Evolutionary conservation across 2,888 invertebrate species (phyloP), one percentile per base, ranked within the genome.

Genomic region (Salpingus planirostris): DNA sequence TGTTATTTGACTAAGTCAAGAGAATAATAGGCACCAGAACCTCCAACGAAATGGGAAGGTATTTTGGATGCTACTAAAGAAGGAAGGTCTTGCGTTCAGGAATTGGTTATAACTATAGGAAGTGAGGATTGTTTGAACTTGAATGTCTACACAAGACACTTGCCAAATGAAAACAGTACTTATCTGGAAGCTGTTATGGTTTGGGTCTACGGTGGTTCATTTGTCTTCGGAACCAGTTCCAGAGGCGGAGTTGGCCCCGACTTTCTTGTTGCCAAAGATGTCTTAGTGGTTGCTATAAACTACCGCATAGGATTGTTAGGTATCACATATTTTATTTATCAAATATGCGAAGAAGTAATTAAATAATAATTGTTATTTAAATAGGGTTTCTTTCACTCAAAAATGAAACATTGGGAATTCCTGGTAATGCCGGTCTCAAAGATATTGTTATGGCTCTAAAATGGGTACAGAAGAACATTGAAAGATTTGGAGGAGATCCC

Each of bases 341-440:
- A 7, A 21, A 21, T 7, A 21, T n/a, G n/a, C 21, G n/a, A 7
- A 21, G n/a, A 7, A 21, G n/a, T 7, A 6, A 7, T 7, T 7
- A 7, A 7, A 7, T 7, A 21, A 8, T 21, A 44, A 47, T 29
- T 28, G n/a, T n/a, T n/a, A n/a, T n/a, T n/a, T n/a, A n/a, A n/a
- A n/a, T n/a, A 68, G 70, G 70, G n/a, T 71, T 71, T 34, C 55
- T 70, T 15, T 62, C 61, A 13, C 50, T 71, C 0, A 57, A 64
- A 29, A 68, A 71, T 39, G 49, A 61, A 4, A 53, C 60, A 2
- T 46, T 70, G 4, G 61, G 62, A 29, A 60, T 71, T 27, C 69
- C 71, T 1, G 71, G 71, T 1, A 72, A 72, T 50, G 68, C 70
- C 0, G 70, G 67, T 2, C 52, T 71, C 0, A 71, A 71, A 52